A percentile compares a stretch with the other conserved stretches of the same genome.
Conservation (phyloP, 2,113 vertebrate genomes). For the Poeciliopsis retropinna region DNA sequence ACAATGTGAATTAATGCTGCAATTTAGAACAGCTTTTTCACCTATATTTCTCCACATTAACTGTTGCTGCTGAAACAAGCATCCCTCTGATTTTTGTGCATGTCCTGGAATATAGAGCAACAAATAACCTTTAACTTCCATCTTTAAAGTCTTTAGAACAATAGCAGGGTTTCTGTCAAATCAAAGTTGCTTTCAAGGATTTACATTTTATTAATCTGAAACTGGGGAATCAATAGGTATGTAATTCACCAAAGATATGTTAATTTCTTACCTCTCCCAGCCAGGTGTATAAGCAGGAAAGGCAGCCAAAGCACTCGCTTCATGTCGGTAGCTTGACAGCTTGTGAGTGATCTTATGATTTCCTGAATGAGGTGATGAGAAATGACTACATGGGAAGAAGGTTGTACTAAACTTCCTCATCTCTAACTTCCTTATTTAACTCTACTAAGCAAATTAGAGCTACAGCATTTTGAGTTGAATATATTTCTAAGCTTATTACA, state of each 20-base stretch:
- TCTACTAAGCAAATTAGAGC: background rate
- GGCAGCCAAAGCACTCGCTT: conserved; percentile 37
- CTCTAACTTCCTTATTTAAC: conserved; percentile 39
- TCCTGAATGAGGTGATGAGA: conserved; percentile 5
- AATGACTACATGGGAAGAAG: conserved; percentile 43
- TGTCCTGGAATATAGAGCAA: conserved; percentile 30
- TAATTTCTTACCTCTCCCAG: conserved; percentile 45
- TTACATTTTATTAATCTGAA: background rate
- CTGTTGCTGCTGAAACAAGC: conserved; percentile 17
- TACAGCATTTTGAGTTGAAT: background rate
- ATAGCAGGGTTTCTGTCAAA: background rate
- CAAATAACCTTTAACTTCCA: background rate
- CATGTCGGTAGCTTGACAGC: conserved; percentile 51
- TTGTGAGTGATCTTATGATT: conserved; percentile 57
- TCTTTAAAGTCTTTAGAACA: background rate
- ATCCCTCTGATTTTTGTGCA: background rate
- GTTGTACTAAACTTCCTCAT: conserved; percentile 48
- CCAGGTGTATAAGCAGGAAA: conserved; percentile 39
- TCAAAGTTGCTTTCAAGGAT: background rate
- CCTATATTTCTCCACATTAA: conserved; percentile 10
- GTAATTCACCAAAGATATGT: background rate
- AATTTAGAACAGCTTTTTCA: conserved; percentile 34
- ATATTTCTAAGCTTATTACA: background rate
- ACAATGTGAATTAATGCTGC: background rate
- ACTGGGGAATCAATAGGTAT: background rate